Evolutionary conservation across 1,140 invertebrate species (phyloP).

Genomic region (Homalodisca vitripennis): DNA sequence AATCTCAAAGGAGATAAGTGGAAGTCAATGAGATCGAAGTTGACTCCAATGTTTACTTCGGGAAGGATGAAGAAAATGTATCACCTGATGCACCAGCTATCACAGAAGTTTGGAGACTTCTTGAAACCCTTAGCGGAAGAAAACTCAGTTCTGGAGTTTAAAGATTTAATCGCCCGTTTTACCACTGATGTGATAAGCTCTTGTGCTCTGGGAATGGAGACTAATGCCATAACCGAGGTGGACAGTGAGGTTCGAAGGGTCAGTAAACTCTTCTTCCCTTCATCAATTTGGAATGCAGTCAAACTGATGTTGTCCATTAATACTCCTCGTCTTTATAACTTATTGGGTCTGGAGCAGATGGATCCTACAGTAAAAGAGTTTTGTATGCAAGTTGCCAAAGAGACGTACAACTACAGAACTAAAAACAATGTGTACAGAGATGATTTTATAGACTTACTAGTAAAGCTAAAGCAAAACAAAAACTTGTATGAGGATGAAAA

Average conservation of each 20-base stretch:
- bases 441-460: not conserved
- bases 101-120: not conserved
- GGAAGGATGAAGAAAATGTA: constrained; percentile 61
- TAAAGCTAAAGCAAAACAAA: not conserved
- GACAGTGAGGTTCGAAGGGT: constrained; percentile 44
- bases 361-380: not conserved
- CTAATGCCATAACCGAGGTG: constrained; percentile 46
- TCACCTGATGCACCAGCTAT: constrained; percentile 50
- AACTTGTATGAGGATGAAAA: not conserved
- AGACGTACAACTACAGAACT: not conserved
- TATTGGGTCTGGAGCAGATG: not conserved
- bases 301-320: constrained; percentile 8
- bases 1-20: constrained; percentile 54
- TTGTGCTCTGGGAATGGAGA: constrained; percentile 47
- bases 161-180: constrained; percentile 26
- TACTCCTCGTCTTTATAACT: not conserved
- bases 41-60: constrained; percentile 61
- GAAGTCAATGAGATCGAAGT: constrained; percentile 56
- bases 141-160: constrained; percentile 7
- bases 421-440: not conserved
- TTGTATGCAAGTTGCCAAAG: not conserved
- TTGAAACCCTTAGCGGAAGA: not conserved
- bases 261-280: constrained; percentile 27
- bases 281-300: not conserved
- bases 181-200: constrained; percentile 52